Base-by-base conservation (phyloP, 2,888 invertebrate species). In the Trimorus sp. region DNA sequence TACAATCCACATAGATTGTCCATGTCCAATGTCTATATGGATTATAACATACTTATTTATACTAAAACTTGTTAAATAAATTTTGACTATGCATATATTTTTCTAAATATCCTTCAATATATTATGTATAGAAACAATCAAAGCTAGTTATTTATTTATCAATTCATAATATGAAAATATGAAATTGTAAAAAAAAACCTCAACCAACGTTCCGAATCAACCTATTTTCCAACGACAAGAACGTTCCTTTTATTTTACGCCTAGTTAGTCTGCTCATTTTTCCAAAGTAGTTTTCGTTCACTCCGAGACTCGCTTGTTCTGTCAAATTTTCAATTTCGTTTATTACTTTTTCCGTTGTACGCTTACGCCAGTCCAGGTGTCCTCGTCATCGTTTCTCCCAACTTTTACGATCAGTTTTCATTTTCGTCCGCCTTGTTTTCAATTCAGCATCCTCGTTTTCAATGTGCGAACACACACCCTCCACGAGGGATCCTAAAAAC, bases 401-500 rank as follows among this genome's bases (percentile, higher is more conserved):
- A 8, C 8, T 40, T 40, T 40, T 11, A 6, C 40, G 8, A 11
- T 40, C 40, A 40, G 9, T 9, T 40, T 9, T 40, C 40, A 11
- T 40, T 11, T 11, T 40, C 40, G 40, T 45, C 45, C n/a, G 9
- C n/a, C 45, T 45, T 45, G 45, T 12, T 45, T 45, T 40, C 16
- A 60, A 70, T 14, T 51, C 9, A 5, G n/a, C 60, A 54, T 71
- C 65, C 58, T 58, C 14, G 37, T 7, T 63, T 53, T 54, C 15
- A 63, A 37, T 42, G 16, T 38, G 14, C 9, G 36, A 26, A 26
- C 26, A 4, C 26, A 4, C 26, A 40, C 11, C 58, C 16, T 40
- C 51, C 53, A 16, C 49, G 73, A 83, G 82, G 82, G 80, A 82
- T 87, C 79, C 86, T 84, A 88, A 88, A 73, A 86, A 85, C 83